Evolutionary conservation across 2,888 invertebrate species (phyloP).

Genomic region (Heliconius sara): DNA sequence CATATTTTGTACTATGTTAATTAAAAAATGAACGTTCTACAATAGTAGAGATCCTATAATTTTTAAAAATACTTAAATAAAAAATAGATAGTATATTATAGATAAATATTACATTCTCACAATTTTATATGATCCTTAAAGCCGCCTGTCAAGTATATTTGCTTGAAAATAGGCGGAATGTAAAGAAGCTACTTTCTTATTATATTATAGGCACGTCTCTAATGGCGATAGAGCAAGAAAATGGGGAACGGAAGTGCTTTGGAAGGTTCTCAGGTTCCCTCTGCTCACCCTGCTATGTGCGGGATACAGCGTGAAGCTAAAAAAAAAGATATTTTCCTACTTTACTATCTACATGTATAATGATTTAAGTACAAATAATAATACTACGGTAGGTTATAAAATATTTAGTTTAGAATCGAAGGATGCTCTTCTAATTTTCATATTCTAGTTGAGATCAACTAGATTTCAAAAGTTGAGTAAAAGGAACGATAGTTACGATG

Average conservation of each 20-base stretch:
- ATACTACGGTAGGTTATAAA: neutral
- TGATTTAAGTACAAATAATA: constrained; percentile 2
- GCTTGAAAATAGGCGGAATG: constrained; percentile 8
- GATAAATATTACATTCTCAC: neutral
- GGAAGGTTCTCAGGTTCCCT: no score
- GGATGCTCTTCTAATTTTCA: neutral
- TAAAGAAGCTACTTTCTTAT: no score
- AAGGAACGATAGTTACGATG: neutral
- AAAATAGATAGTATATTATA: neutral
- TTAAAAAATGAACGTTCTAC: neutral
- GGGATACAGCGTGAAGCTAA: no score
- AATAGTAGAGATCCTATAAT: constrained; percentile 3
- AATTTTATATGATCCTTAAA: neutral
- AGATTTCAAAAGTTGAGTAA: no score
- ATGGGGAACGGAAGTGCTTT: neutral
- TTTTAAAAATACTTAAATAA: neutral
- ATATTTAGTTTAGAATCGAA: neutral
- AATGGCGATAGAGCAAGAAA: neutral
- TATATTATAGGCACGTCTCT: neutral
- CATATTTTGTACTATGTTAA: constrained; percentile 1
- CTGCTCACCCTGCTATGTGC: no score
- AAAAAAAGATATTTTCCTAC: neutral
- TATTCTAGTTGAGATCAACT: neutral
- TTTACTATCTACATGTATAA: neutral
- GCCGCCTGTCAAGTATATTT: neutral